phyloP scores from a whole-genome alignment of 2,888 invertebrate species.

The Acronicta aceris region DNA sequence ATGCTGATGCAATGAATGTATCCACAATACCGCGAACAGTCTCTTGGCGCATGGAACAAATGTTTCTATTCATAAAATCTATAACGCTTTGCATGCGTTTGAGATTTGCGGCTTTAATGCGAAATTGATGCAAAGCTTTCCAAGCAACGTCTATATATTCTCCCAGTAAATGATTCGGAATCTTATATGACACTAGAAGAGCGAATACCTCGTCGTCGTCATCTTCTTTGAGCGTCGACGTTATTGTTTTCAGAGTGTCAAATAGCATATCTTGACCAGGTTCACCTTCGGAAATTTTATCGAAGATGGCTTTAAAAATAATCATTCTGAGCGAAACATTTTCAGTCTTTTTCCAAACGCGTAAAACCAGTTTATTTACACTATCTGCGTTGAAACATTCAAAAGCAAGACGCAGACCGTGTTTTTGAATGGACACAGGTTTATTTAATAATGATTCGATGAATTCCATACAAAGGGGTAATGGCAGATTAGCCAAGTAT shows the following conservation, averaged over 20 bases:
- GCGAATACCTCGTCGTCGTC: conserved; percentile 67
- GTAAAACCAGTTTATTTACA: conserved; percentile 57
- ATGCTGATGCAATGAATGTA: conserved; percentile 57
- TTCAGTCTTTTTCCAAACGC: conserved; percentile 68
- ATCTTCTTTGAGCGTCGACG: conserved; percentile 61
- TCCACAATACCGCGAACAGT: conserved; percentile 59
- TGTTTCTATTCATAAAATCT: conserved; percentile 47
- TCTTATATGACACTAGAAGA: conserved; percentile 49
- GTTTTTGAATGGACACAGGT: conserved; percentile 73
- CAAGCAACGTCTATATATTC: conserved; percentile 63
- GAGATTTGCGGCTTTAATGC: conserved; percentile 58
- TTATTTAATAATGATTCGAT: conserved; percentile 63
- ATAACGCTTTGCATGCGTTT: conserved; percentile 54
- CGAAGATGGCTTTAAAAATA: conserved; percentile 63
- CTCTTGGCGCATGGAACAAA: conserved; percentile 58
- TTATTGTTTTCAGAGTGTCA: conserved; percentile 65
- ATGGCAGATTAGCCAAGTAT: conserved; percentile 65
- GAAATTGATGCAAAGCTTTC: conserved; percentile 61
- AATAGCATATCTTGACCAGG: conserved; percentile 57
- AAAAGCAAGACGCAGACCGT: conserved; percentile 72
- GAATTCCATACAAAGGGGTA: conserved; percentile 60
- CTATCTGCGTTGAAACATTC: conserved; percentile 62
- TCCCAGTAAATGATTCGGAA: conserved; percentile 57
- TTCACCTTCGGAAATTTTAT: conserved; percentile 56
- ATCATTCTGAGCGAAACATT: conserved; percentile 68